Evolutionary conservation across 2,113 vertebrate genomes (phyloP).

Genomic region (Petrocephalus zakoni): DNA sequence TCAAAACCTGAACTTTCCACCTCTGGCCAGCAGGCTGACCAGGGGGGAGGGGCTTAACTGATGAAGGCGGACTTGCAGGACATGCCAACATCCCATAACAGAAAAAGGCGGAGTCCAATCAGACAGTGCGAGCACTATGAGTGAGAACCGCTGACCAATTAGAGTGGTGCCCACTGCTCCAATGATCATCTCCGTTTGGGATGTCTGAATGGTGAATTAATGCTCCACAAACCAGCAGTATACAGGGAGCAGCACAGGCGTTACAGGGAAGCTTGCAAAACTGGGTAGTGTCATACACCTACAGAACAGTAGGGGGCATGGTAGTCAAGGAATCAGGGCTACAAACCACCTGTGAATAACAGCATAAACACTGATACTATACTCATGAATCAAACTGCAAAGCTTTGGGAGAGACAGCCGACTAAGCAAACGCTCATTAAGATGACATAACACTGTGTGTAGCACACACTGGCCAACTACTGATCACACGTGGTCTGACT

Average conservation of each 20-base stretch:
- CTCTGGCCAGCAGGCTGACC: background rate
- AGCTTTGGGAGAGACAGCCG: background rate
- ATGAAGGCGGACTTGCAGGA: background rate
- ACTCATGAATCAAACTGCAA: background rate
- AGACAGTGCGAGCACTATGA: background rate
- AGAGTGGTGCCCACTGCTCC: background rate
- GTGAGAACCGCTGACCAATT: background rate
- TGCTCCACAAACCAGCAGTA: background rate
- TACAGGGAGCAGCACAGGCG: background rate
- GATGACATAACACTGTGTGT: background rate
- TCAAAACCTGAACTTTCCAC: background rate
- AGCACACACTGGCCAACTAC: background rate
- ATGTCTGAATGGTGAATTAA: background rate
- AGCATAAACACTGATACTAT: background rate
- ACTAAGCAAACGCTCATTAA: background rate
- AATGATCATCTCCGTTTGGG: background rate
- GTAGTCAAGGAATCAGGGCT: background rate
- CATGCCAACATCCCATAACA: background rate
- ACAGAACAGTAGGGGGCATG: background rate
- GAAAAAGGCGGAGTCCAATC: background rate
- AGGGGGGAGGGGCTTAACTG: background rate
- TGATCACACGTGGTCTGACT: background rate
- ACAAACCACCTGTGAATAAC: background rate
- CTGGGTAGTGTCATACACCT: background rate
- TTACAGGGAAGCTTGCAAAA: too few species aligned